Percentiles rank a stretch among this genome's conserved stretches.
These are phyloP conservation scores for Sarotherodon lohbergeri DNA, from an alignment of 2,113 vertebrate species.

Conservation along the genomic window DNA sequence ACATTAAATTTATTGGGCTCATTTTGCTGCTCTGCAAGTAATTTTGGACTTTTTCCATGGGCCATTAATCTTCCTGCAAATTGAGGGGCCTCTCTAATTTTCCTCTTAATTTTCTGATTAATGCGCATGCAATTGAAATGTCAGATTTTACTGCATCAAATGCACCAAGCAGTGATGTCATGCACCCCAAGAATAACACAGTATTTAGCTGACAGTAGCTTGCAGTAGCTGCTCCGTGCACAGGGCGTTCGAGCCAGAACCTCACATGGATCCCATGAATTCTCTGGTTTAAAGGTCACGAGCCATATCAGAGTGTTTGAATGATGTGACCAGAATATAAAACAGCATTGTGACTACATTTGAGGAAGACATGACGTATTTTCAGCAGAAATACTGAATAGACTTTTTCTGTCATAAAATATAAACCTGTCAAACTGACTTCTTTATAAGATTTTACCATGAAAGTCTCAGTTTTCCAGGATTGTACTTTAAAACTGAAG, in stretches of 20 bases:
- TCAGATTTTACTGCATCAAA: background rate
- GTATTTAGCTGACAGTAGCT: background rate
- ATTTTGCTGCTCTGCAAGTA: constrained; percentile 3
- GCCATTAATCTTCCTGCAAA: background rate
- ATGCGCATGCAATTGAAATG: background rate
- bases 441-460: background rate
- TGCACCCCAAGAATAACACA: background rate
- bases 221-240: background rate
- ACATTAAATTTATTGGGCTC: background rate
- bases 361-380: background rate
- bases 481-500: background rate
- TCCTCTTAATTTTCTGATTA: background rate
- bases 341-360: background rate
- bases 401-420: background rate
- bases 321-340: background rate
- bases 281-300: background rate
- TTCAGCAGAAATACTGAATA: background rate
- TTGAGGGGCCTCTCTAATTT: background rate
- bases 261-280: background rate
- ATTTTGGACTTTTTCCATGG: background rate
- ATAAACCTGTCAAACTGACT: background rate
- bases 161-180: background rate
- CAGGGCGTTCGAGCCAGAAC: background rate
- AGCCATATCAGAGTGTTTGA: background rate
- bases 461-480: background rate